These are phyloP conservation scores for Zootoca vivipara DNA, from an alignment of 2,113 vertebrate species.

Conservation along the genomic window DNA sequence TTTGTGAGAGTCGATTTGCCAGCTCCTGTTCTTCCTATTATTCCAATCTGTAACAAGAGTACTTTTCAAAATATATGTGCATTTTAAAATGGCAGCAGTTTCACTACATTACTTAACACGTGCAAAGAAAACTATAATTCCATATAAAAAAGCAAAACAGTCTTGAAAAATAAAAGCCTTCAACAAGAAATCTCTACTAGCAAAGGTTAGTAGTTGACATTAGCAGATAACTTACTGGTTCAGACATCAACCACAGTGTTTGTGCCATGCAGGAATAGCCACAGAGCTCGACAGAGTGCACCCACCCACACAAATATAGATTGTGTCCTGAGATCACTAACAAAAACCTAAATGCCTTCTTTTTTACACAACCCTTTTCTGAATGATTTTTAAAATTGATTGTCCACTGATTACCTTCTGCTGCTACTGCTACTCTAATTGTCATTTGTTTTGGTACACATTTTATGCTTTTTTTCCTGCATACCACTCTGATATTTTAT, in stretches of 20 bases:
- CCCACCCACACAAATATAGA: not conserved
- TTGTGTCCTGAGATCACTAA: too few species aligned
- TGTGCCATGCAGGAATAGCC: not conserved
- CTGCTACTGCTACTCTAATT: too few species aligned
- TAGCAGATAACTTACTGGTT: not conserved
- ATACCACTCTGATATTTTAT: too few species aligned
- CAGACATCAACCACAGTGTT: not conserved
- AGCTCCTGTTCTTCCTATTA: slow-evolving; percentile 70
- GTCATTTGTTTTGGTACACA: too few species aligned
- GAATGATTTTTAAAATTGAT: too few species aligned
- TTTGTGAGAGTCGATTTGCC: slow-evolving; percentile 71
- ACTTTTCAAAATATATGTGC: not conserved
- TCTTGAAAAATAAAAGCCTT: not conserved
- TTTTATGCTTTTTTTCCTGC: too few species aligned
- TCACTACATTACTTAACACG: not conserved
- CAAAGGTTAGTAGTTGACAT: not conserved
- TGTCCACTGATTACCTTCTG: too few species aligned
- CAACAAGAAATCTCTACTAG: not conserved
- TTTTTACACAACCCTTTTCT: too few species aligned
- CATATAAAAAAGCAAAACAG: not conserved
- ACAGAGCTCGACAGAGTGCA: not conserved
- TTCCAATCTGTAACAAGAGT: slow-evolving; percentile 64
- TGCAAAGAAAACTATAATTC: not conserved
- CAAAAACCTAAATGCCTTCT: too few species aligned
- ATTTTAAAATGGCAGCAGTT: not conserved